Base-by-base conservation (phyloP, 2,888 invertebrate genomes). In the Mythimna ferrago region DNA sequence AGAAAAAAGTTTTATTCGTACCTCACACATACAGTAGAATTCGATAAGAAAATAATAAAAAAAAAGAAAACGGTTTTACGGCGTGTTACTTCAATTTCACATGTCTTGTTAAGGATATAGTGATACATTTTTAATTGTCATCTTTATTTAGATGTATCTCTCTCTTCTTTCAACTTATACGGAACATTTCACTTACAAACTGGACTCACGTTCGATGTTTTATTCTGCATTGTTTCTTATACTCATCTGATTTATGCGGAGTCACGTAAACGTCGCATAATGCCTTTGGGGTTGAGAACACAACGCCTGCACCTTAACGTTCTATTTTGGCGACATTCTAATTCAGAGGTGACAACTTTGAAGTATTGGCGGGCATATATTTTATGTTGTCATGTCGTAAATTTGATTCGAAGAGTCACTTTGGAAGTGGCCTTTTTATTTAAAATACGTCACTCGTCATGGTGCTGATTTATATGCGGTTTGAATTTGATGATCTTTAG, bases 241-340 rank as follows among this genome's bases (percentile, higher is more conserved):
- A 66, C 66, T 71, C 83, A 66, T 82, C 80, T 91, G 89, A 92
- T 93, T 91, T 92, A 92, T 93, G 93, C 91, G 86, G 76, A 87
- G 90, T 90, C 93, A 92, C 92, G 92, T 91, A 89, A 88, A 86
- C 86, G 87, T 87, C 87, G 88, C 80, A 87, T 89, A 89, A 88
- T 89, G 89, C 85, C 82, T 80, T 85, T 72, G 84, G 84, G 84
- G 85, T 80, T 80, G 82, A 74, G 83, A 82, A 63, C 71, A 74
- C 81, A 70, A 65, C 76, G 81, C 76, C 73, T 68, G 84, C 80
- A 76, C 70, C 74, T 71, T 73, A 70, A 78, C 64, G 66, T 73
- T 71, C 64, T 73, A 85, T 82, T 85, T 79, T 61, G 75, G 69
- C 57, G 60, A 82, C 64, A 83, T 83, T 81, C 67, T 81, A 81